phyloP scores from a whole-genome alignment of 1,140 invertebrate species.

The Adoxophyes honmai region DNA sequence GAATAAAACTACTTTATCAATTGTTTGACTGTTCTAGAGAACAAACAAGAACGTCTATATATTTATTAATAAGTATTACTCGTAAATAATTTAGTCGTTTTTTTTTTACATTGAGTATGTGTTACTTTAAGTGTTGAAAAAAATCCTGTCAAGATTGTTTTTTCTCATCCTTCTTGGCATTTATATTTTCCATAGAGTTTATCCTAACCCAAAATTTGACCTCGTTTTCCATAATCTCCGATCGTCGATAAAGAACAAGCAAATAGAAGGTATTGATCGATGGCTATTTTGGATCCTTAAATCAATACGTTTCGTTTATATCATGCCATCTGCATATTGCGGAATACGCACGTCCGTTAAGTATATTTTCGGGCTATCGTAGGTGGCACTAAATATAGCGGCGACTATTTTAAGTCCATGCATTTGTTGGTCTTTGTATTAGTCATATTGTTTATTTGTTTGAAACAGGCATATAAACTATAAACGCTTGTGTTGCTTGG shows the following conservation, averaged over 20 bases:
- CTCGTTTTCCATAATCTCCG: too few relatives aligned
- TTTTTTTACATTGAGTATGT: too few relatives aligned
- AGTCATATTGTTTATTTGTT: conserved; percentile 1
- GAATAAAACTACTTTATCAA: conserved; percentile 1
- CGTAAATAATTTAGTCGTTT: too few relatives aligned
- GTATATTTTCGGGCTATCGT: conserved; percentile 19
- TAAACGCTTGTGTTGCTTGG: too few relatives aligned
- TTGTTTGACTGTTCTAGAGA: not conserved
- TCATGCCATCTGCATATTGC: conserved; percentile 6
- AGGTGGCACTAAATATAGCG: conserved; percentile 34
- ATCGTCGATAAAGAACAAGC: too few relatives aligned
- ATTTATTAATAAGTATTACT: too few relatives aligned
- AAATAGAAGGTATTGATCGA: not conserved
- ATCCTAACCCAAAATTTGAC: too few relatives aligned
- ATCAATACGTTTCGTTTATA: conserved; percentile 4
- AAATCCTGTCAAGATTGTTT: too few relatives aligned
- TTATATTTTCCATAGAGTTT: too few relatives aligned
- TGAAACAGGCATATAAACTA: not conserved
- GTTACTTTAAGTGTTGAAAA: too few relatives aligned
- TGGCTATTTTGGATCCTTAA: conserved; percentile 1
- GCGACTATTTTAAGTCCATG: conserved; percentile 46
- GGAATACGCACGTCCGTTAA: conserved; percentile 5
- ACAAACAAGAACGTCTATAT: too few relatives aligned
- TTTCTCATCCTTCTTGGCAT: too few relatives aligned
- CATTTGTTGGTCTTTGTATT: conserved; percentile 14